Evolutionary conservation across 2,888 invertebrate genomes (phyloP).

Genomic region (Frankliniella fusca): DNA sequence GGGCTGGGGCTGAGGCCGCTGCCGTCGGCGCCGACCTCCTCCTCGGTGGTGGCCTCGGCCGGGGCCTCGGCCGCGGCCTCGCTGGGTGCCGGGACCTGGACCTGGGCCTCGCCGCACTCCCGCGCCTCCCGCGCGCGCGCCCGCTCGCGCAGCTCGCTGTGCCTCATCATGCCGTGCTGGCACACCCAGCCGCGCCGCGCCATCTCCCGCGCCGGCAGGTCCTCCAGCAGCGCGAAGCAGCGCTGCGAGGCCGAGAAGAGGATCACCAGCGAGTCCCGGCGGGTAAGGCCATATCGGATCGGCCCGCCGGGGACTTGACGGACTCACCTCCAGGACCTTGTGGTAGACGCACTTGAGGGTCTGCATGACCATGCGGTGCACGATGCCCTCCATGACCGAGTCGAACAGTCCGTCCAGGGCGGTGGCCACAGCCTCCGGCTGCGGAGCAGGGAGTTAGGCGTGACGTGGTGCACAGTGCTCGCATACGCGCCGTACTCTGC

Average conservation of each 20-base stretch:
- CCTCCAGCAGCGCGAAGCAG: slow-evolving; percentile 11
- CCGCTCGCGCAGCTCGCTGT: not conserved
- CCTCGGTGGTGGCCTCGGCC: not conserved
- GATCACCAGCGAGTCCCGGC: not conserved
- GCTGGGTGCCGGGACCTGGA: no score
- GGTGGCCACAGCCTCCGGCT: not conserved
- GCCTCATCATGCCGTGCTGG: not conserved
- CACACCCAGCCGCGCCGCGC: not conserved
- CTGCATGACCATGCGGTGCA: slow-evolving; percentile 21
- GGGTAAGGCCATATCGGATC: not conserved
- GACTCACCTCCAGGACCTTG: slow-evolving; percentile 13
- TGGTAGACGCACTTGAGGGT: slow-evolving; percentile 23
- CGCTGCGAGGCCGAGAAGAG: not conserved
- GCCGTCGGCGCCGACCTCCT: not conserved
- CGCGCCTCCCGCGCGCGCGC: not conserved
- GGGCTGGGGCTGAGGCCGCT: not conserved
- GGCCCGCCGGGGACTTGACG: not conserved
- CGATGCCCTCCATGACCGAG: slow-evolving; percentile 18
- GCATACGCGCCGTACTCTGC: not conserved
- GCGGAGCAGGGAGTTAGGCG: not conserved
- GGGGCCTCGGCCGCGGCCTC: no score
- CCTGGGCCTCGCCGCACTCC: not conserved
- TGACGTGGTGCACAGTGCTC: not conserved
- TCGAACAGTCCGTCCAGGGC: not conserved
- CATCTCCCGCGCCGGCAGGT: not conserved